Conservation (phyloP, 92 coral and sea anemone genomes). For the Meandrina meandrites region DNA sequence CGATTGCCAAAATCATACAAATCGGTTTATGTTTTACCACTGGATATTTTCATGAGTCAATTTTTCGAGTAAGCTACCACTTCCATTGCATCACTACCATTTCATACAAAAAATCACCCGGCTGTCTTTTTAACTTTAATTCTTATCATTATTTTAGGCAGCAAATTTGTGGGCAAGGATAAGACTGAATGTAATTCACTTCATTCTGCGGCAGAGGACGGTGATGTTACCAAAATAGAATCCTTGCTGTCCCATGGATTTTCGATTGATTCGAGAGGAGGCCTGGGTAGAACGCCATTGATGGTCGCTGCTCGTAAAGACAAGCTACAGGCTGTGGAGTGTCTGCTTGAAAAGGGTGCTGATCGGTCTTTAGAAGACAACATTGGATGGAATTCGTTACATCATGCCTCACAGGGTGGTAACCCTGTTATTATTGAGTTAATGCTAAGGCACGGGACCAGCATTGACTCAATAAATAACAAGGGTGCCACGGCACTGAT, state of each 20-base stretch:
- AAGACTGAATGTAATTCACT: not conserved
- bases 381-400: not conserved
- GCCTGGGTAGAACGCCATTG: not conserved
- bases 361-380: not conserved
- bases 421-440: not conserved
- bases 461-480: not conserved
- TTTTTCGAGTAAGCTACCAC: not conserved
- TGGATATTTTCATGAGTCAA: not conserved
- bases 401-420: conserved; percentile 31
- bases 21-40: too few relatives aligned
- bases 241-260: not conserved
- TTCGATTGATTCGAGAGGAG: not conserved
- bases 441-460: not conserved
- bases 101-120: not conserved
- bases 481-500: conserved; percentile 19
- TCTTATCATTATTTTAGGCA: not conserved
- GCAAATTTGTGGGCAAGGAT: not conserved
- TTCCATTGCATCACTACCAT: not conserved
- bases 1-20: too few relatives aligned
- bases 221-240: not conserved
- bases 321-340: too few relatives aligned
- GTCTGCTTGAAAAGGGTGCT: not conserved
- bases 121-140: not conserved
- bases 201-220: not conserved
- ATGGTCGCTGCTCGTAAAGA: not conserved